Evolutionary conservation across 2,888 invertebrate species (phyloP).

Genomic region (Camponotus fellah): DNA sequence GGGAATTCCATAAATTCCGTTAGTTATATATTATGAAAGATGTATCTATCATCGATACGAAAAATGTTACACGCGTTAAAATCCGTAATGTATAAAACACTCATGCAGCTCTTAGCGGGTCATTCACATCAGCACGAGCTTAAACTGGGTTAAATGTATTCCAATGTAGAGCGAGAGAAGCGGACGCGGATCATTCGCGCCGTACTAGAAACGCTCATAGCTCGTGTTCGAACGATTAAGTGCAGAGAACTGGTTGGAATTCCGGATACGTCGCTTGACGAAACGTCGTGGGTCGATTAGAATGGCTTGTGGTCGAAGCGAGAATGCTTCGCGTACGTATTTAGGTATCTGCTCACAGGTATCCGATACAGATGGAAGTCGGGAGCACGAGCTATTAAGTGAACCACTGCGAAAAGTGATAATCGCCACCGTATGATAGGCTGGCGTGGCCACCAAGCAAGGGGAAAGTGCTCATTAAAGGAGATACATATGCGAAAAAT

Average conservation of each 20-base stretch:
- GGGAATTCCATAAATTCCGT: slow-evolving; percentile 19
- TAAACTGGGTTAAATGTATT: slow-evolving; percentile 21
- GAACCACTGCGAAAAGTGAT: slow-evolving; percentile 67
- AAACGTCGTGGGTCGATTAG: slow-evolving; percentile 47
- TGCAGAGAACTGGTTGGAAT: slow-evolving; percentile 39
- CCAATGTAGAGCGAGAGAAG: slow-evolving; percentile 5
- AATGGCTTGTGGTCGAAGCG: slow-evolving; percentile 44
- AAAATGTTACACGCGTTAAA: not conserved
- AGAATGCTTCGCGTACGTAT: slow-evolving; percentile 57
- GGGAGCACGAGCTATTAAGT: slow-evolving; percentile 66
- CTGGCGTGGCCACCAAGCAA: slow-evolving; percentile 49
- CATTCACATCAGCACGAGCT: not conserved
- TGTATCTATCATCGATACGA: slow-evolving; percentile 5
- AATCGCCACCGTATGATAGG: slow-evolving; percentile 70
- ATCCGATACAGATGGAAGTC: slow-evolving; percentile 77
- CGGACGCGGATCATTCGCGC: slow-evolving; percentile 15
- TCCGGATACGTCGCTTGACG: slow-evolving; percentile 41
- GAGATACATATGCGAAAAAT: slow-evolving; percentile 42
- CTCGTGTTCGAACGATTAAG: slow-evolving; percentile 24
- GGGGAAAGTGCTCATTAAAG: slow-evolving; percentile 40
- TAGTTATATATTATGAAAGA: not conserved
- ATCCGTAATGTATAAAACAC: not conserved
- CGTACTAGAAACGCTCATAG: slow-evolving; percentile 16
- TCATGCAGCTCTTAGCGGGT: not conserved
- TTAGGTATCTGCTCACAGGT: slow-evolving; percentile 77